Evolutionary conservation across 2,797 vertebrate species (phyloP), one percentile per base, ranked within the genome.

Genomic region (Enoplosus armatus): DNA sequence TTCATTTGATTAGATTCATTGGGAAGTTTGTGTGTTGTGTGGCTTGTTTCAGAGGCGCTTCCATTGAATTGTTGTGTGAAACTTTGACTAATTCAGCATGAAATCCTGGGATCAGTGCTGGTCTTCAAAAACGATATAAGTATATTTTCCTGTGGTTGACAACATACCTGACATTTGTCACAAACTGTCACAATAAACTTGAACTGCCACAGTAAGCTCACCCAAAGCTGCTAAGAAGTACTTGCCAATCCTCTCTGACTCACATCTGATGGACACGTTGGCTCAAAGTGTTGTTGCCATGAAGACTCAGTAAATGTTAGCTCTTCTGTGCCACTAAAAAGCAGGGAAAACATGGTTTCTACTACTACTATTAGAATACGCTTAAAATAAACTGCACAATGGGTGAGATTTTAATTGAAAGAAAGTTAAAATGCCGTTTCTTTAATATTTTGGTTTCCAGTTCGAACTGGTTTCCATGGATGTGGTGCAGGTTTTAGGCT

Each of bases 391-490:
- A 60, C 24, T 10, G 35, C n/a, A 18, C 75, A 50, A 58, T 33
- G 14, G 20, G 10, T 29, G 26, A 26, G 15, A 33, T 60, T 69
- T 5, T 24, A 2, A 27, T 43, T 33, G 37, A 70, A 41, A 10
- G 20, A 68, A 11, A 65, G 10, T 58, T 55, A 26, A 45, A 54
- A 15, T 71, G 62, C 0, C 2, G 12, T 56, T 71, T 76, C 27
- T 62, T 56, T 26, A 22, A 43, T 62, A 33, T 75, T 74, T 63
- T 70, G 41, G 41, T 50, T 82, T 71, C 71, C 72, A 47, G 72
- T 85, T 83, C 27, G 9, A 75, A 75, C 87, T 72, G 76, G 76
- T 92, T 89, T 77, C 68, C 68, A 83, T 71, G 56, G 62, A 82
- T 82, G 65, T 68, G 39, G 27, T 72, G 75, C 61, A 87, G 76